Evolutionary conservation across 1,140 invertebrate species (phyloP).

Genomic region (Brachystomella parvula): DNA sequence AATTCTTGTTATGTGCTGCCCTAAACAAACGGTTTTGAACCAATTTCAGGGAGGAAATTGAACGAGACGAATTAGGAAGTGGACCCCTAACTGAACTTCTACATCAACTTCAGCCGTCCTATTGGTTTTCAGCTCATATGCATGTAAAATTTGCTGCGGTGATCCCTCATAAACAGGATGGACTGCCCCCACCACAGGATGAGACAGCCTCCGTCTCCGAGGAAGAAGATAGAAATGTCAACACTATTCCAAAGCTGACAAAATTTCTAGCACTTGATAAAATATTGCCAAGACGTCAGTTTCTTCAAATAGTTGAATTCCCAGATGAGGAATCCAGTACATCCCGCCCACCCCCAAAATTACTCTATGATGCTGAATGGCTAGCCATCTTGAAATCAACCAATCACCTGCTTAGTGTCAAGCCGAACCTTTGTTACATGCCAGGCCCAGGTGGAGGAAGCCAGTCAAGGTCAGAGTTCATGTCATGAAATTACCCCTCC

Average conservation of each 20-base stretch:
- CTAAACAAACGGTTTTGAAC: not conserved
- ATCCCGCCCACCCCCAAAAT: slow-evolving; percentile 44
- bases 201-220: not conserved
- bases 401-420: slow-evolving; percentile 75
- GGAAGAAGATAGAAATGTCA: not conserved
- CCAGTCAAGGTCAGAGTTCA: slow-evolving; percentile 50
- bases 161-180: slow-evolving; percentile 53
- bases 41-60: slow-evolving; percentile 62
- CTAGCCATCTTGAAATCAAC: slow-evolving; percentile 75
- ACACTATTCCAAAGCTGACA: slow-evolving; percentile 47
- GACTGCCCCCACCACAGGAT: no score
- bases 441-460: slow-evolving; percentile 57
- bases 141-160: slow-evolving; percentile 92
- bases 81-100: slow-evolving; percentile 72
- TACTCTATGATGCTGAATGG: slow-evolving; percentile 91
- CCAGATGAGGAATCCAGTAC: slow-evolving; percentile 33
- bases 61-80: slow-evolving; percentile 71
- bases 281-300: slow-evolving; percentile 78
- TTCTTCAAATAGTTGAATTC: slow-evolving; percentile 49
- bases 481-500: not conserved
- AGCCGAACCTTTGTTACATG: slow-evolving; percentile 61
- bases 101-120: slow-evolving; percentile 65
- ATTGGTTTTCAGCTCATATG: slow-evolving; percentile 96
- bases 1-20: no score
- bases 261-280: slow-evolving; percentile 95